phyloP scores from a whole-genome alignment of 2,797 vertebrate genomes.

The Myoxocephalus aenaeus region DNA sequence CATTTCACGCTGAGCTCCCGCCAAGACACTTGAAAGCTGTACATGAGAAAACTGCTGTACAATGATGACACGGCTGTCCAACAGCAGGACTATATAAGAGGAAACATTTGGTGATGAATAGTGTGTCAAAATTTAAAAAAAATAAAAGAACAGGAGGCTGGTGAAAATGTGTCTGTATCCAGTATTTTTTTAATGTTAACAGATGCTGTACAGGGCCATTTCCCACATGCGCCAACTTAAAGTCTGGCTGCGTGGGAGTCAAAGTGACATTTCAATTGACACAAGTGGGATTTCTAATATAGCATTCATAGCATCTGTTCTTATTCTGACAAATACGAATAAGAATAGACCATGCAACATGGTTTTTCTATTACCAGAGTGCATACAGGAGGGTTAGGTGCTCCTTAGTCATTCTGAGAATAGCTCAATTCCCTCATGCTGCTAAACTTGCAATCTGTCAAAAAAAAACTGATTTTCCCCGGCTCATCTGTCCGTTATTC shows the following conservation, averaged over 20 bases:
- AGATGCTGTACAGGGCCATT: neutral
- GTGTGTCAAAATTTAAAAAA: neutral
- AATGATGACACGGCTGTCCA: constrained; percentile 18
- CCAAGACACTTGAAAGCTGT: constrained; percentile 35
- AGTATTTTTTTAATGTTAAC: neutral
- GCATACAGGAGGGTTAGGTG: neutral
- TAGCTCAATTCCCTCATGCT: neutral
- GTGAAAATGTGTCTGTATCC: neutral
- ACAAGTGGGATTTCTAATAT: neutral
- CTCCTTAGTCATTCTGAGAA: neutral
- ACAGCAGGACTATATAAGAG: constrained; percentile 27
- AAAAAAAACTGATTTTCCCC: neutral
- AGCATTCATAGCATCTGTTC: neutral
- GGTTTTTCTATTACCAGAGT: neutral
- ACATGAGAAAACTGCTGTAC: constrained; percentile 27
- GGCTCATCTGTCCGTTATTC: neutral
- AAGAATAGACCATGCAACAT: neutral
- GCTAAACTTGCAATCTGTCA: neutral
- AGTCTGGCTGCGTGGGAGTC: neutral
- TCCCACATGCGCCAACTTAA: neutral
- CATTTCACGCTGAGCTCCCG: constrained; percentile 15
- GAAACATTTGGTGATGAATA: constrained; percentile 19
- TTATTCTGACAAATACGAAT: neutral
- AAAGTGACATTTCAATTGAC: neutral
- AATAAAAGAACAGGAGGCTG: neutral